Conservation (phyloP, 2,888 invertebrate species). For the Smittia sp. region DNA sequence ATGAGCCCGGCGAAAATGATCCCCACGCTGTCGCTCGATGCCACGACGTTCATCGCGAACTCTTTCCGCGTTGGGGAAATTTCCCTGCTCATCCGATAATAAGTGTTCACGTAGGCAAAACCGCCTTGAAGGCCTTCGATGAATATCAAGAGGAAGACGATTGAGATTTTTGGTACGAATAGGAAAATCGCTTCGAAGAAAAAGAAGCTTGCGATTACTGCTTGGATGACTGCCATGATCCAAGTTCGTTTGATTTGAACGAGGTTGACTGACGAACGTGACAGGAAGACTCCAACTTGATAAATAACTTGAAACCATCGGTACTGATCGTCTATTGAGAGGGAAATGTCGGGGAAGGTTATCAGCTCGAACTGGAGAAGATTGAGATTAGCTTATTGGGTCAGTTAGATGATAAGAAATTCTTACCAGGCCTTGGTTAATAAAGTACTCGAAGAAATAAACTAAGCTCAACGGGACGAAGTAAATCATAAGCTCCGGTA, state of each 20-base stretch:
- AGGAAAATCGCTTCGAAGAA: slow-evolving; percentile 62
- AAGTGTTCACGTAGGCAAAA: slow-evolving; percentile 76
- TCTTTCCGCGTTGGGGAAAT: slow-evolving; percentile 57
- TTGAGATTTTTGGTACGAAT: slow-evolving; percentile 65
- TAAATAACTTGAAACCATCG: slow-evolving; percentile 79
- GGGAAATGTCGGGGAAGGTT: slow-evolving; percentile 62
- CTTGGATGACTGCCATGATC: slow-evolving; percentile 68
- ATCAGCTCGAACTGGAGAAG: slow-evolving; percentile 67
- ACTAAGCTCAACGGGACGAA: slow-evolving; percentile 75
- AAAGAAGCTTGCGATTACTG: slow-evolving; percentile 63
- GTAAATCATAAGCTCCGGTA: slow-evolving; percentile 64
- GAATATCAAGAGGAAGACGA: slow-evolving; percentile 63
- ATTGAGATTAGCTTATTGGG: neutral
- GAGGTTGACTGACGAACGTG: slow-evolving; percentile 74
- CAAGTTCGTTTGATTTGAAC: slow-evolving; percentile 66
- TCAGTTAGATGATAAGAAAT: neutral
- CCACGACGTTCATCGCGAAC: slow-evolving; percentile 71
- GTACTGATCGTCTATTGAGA: slow-evolving; percentile 65
- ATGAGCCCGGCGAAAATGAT: slow-evolving; percentile 71
- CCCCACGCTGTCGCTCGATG: slow-evolving; percentile 72
- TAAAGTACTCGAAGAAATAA: slow-evolving; percentile 82
- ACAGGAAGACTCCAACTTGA: slow-evolving; percentile 79
- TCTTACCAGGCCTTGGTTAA: slow-evolving; percentile 78
- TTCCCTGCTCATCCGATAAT: slow-evolving; percentile 67
- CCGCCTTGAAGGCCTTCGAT: slow-evolving; percentile 77